phyloP scores from a whole-genome alignment of 2,888 invertebrate genomes.

The Synergus umbraculus region DNA sequence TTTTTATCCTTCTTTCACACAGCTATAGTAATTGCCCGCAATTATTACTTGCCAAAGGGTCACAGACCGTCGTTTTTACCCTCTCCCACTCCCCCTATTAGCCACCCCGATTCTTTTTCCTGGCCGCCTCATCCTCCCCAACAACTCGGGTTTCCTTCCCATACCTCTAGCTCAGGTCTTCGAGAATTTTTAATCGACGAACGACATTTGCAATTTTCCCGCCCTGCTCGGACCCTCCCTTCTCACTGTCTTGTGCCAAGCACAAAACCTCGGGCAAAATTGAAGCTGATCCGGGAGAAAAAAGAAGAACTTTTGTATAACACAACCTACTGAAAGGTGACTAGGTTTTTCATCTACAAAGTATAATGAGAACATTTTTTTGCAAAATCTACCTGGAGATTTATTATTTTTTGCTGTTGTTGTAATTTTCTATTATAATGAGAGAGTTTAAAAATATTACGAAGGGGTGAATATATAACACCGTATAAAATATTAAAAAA shows the following conservation, averaged over 20 bases:
- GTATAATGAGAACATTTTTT: background rate
- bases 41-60: conserved; percentile 70
- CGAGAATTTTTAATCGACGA: conserved; percentile 65
- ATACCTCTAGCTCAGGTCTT: conserved; percentile 49
- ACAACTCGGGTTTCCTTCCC: conserved; percentile 30
- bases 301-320: background rate
- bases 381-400: background rate
- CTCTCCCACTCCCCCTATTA: conserved; percentile 37
- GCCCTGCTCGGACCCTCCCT: conserved; percentile 54
- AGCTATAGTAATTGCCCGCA: conserved; percentile 70
- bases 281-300: conserved; percentile 41
- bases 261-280: conserved; percentile 56
- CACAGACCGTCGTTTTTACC: conserved; percentile 59
- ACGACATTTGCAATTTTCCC: conserved; percentile 64
- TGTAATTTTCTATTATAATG: background rate
- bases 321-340: background rate
- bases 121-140: conserved; percentile 39
- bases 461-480: background rate
- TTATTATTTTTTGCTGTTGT: background rate
- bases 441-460: background rate
- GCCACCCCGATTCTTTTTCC: conserved; percentile 19
- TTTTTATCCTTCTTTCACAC: conserved; percentile 61
- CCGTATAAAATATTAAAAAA: too few relatives aligned
- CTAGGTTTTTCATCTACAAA: background rate
- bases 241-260: conserved; percentile 53